Base-by-base conservation (phyloP, 2,888 invertebrate species). In the Diplolepis rosae region DNA sequence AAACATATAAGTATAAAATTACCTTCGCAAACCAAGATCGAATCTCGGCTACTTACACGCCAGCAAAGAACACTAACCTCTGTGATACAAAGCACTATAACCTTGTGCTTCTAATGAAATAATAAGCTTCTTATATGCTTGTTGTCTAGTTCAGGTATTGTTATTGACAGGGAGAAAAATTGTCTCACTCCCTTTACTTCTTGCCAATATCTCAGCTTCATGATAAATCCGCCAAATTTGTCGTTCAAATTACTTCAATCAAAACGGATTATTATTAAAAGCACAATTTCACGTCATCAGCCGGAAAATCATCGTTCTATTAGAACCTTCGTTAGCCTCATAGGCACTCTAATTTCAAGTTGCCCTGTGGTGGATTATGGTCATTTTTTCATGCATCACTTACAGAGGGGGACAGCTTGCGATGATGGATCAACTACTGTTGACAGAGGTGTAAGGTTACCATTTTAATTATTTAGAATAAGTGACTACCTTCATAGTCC, bases 351-450 rank as follows among this genome's bases (percentile, higher is more conserved):
- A 45, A 52, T 75, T 18, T 45, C 74, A 4, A 48, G 61, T 7
- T 74, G 72, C 42, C 70, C 68, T 3, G 70, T 65, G 3, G 56
- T 73, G 22, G 68, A 66, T 9, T 73, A 71, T 35, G 65, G 70
- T n/a, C 68, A 18, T 72, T 51, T 32, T 54, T 66, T 2, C 66
- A 70, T 18, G 66, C 70, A 6, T 70, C 70, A 5, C 15, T 18
- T 15, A 39, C 70, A 11, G 56, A 54, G 11, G 52, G 54, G 70
- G 51, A 56, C 18, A 24, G 0, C 50, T 50, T 50, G 27, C 27
- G 24, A 50, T 24, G 50, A 32, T 42, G 51, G 24, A 28, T 18
- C 42, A 28, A 11, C 28, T 9, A 42, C 45, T 56, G 42, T 42
- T 11, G n/a, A 35, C 45, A 28, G 13, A 27, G 9, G 52, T 52